phyloP scores from a whole-genome alignment of 2,797 vertebrate species.

The Strix occidentalis region DNA sequence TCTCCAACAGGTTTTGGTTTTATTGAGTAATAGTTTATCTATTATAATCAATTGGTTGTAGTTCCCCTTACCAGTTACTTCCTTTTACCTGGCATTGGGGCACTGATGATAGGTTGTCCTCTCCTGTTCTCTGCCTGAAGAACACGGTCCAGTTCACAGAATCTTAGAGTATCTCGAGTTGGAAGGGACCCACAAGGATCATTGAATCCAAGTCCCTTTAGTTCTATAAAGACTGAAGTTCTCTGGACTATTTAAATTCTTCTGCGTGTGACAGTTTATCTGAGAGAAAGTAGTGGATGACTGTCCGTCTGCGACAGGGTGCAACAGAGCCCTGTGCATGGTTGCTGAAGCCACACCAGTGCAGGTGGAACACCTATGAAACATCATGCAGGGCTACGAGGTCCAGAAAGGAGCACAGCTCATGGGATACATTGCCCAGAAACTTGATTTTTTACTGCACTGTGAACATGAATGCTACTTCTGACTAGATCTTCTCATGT shows the following conservation, averaged over 20 bases:
- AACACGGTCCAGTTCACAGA: neutral
- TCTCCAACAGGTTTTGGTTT: neutral
- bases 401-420: neutral
- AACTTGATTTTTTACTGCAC: neutral
- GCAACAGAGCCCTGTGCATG: neutral
- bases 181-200: neutral
- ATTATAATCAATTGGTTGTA: neutral
- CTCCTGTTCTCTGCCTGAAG: neutral
- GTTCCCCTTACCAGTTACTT: neutral
- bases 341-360: neutral
- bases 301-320: neutral
- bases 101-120: neutral
- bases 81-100: neutral
- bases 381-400: accelerated
- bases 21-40: neutral
- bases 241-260: neutral
- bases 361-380: neutral
- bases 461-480: neutral
- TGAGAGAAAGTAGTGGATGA: neutral
- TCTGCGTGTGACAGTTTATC: neutral
- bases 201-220: neutral
- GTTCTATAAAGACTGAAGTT: neutral
- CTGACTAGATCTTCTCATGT: neutral
- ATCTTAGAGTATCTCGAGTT: neutral
- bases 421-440: neutral